phyloP scores from a whole-genome alignment of 2,888 invertebrate species.

The Cyaniris semiargus region DNA sequence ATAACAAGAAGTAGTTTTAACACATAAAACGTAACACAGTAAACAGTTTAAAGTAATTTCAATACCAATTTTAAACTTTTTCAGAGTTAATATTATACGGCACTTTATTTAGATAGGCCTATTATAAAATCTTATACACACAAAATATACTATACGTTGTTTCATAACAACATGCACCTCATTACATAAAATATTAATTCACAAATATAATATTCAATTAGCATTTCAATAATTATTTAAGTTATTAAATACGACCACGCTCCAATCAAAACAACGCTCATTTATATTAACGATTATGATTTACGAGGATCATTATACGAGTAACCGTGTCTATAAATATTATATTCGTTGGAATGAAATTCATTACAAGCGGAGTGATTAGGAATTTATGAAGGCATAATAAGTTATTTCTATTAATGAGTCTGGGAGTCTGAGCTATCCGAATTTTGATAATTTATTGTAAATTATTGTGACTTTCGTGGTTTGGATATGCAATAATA shows the following conservation, averaged over 20 bases:
- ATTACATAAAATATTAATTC: not conserved
- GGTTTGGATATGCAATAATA: no score
- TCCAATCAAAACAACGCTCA: not conserved
- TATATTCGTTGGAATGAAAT: not conserved
- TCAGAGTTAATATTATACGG: no score
- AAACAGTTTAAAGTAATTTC: no score
- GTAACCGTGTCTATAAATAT: not conserved
- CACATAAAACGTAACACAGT: no score
- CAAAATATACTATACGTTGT: not conserved
- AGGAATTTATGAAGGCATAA: not conserved
- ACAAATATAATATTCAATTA: not conserved
- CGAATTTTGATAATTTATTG: no score
- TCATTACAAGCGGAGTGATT: slow-evolving; percentile 24
- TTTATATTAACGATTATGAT: slow-evolving; percentile 11
- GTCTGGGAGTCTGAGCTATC: not conserved
- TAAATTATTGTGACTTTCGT: no score
- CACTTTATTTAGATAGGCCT: no score
- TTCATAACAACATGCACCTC: not conserved
- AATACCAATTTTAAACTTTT: no score
- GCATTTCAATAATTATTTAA: not conserved
- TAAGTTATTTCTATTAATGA: not conserved
- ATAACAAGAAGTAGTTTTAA: no score
- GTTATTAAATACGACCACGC: not conserved
- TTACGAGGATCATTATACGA: not conserved
- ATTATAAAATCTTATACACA: no score